Conservation (phyloP, 2,797 vertebrate genomes). For the Chiloscyllium punctatum region DNA sequence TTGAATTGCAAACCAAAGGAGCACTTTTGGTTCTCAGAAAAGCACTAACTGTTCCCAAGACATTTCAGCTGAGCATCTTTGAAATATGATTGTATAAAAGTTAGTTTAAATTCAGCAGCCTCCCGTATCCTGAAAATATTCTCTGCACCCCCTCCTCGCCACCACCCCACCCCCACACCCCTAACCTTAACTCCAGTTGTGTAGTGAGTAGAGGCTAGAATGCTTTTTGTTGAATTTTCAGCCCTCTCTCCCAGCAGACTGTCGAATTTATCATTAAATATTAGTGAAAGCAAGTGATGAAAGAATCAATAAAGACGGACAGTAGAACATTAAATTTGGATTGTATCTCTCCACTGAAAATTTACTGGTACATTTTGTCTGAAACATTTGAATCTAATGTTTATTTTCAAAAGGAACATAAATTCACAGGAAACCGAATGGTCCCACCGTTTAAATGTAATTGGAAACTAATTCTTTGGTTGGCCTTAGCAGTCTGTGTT, state of each 20-base stretch:
- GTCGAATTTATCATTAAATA: neutral
- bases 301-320: neutral
- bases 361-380: neutral
- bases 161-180: no score
- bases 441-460: neutral
- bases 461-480: neutral
- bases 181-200: neutral
- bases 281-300: neutral
- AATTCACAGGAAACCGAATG: neutral
- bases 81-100: neutral
- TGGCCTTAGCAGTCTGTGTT: neutral
- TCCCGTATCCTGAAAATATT: neutral
- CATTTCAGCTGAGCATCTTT: neutral
- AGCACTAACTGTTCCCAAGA: neutral
- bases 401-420: neutral
- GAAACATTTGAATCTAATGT: neutral
- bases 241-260: neutral
- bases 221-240: neutral
- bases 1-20: neutral
- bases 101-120: neutral
- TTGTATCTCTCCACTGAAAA: neutral
- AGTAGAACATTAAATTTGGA: neutral
- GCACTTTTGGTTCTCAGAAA: neutral
- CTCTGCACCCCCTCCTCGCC: no score
- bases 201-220: neutral